Conservation (phyloP, 1,140 invertebrate species). For the Drosophila novamexicana region DNA sequence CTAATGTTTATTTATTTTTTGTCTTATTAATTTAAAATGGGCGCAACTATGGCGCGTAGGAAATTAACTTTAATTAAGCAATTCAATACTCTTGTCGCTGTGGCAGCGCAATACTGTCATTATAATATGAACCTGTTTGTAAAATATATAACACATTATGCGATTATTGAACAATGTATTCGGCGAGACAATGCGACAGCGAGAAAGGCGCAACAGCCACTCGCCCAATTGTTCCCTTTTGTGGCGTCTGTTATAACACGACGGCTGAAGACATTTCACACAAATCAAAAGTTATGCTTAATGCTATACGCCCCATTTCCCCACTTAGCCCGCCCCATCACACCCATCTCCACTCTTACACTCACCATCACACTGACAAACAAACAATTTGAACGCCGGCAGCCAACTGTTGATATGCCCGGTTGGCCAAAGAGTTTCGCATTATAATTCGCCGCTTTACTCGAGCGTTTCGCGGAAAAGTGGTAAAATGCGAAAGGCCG, state of each 20-base stretch:
- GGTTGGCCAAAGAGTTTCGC: slow-evolving; percentile 75
- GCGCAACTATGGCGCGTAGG: slow-evolving; percentile 13
- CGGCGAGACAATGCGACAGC: slow-evolving; percentile 23
- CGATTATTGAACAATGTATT: slow-evolving; percentile 41
- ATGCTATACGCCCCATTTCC: slow-evolving; percentile 14
- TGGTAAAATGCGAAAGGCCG: not conserved
- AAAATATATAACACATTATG: too few species aligned
- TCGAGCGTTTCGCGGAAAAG: slow-evolving; percentile 62
- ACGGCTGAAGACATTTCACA: slow-evolving; percentile 33
- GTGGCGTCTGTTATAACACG: slow-evolving; percentile 49
- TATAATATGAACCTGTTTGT: slow-evolving; percentile 36
- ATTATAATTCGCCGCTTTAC: slow-evolving; percentile 75
- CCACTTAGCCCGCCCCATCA: not conserved
- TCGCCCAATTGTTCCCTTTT: not conserved
- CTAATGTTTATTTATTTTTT: slow-evolving; percentile 6
- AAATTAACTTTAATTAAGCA: slow-evolving; percentile 67
- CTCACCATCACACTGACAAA: not conserved
- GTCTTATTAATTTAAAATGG: slow-evolving; percentile 26
- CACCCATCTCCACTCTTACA: not conserved
- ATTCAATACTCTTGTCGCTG: slow-evolving; percentile 33
- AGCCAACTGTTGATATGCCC: slow-evolving; percentile 82
- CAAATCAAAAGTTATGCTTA: slow-evolving; percentile 54
- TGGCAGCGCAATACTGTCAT: slow-evolving; percentile 46
- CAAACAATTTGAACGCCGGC: slow-evolving; percentile 23
- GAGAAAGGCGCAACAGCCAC: not conserved